Evolutionary conservation across 1,140 invertebrate species (phyloP).

Genomic region (Pteromalus puparum): DNA sequence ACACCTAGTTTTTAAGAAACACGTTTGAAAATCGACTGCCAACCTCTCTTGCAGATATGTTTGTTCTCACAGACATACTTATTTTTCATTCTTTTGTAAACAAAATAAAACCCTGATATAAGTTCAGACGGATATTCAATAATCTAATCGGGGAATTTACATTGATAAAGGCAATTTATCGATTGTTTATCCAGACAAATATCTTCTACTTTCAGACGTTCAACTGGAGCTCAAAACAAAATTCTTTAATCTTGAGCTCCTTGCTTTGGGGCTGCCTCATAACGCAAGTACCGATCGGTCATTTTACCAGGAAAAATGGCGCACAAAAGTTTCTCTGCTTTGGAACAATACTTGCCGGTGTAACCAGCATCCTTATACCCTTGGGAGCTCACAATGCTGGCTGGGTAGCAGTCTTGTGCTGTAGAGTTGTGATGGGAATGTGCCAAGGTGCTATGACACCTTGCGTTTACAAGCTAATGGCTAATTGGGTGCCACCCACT

Average conservation of each 20-base stretch:
- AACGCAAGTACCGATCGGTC: conserved; percentile 77
- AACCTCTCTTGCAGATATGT: too few species aligned
- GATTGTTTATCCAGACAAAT: not conserved
- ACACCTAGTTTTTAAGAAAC: too few species aligned
- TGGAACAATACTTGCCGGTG: conserved; percentile 77
- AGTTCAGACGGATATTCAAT: too few species aligned
- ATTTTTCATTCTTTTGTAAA: too few species aligned
- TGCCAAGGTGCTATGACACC: conserved; percentile 87
- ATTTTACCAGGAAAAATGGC: conserved; percentile 73
- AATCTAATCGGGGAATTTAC: too few species aligned
- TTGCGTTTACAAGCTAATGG: conserved; percentile 84
- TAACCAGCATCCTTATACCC: conserved; percentile 74
- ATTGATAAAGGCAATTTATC: too few species aligned
- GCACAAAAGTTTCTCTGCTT: conserved; percentile 78
- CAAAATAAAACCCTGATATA: too few species aligned
- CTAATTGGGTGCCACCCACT: conserved; percentile 85
- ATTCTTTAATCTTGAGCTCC: conserved; percentile 75
- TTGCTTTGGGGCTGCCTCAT: conserved; percentile 76
- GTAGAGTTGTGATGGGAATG: conserved; percentile 85
- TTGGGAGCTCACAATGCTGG: conserved; percentile 62
- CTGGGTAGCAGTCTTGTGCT: conserved; percentile 77
- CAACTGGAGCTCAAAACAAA: conserved; percentile 76
- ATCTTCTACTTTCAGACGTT: conserved; percentile 66
- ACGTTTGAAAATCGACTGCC: too few species aligned
- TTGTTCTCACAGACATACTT: too few species aligned